These are phyloP conservation scores for Thalassophryne amazonica DNA, from an alignment of 2,797 vertebrate genomes.

Conservation along the genomic window DNA sequence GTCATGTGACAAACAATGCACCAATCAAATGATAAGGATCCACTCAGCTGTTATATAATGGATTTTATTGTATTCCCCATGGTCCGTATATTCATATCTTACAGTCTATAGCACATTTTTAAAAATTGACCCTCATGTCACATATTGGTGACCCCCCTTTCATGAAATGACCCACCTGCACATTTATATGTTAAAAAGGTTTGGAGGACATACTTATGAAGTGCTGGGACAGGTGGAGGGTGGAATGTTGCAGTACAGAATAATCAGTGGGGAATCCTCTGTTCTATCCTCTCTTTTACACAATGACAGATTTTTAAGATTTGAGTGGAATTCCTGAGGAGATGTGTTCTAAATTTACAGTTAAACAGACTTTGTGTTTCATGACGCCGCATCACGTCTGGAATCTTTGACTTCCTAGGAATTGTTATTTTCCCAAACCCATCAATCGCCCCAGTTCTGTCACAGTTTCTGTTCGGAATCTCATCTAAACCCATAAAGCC, in stretches of 20 bases:
- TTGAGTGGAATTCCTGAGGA: background rate
- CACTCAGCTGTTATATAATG: too few species aligned
- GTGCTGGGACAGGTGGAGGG: background rate
- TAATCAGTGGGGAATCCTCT: background rate
- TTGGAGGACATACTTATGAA: background rate
- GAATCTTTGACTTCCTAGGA: constrained; percentile 51
- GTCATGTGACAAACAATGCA: too few species aligned
- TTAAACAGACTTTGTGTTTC: constrained; percentile 16
- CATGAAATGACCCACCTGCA: too few species aligned
- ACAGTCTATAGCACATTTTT: too few species aligned
- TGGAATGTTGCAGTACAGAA: background rate
- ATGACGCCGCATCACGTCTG: too few species aligned
- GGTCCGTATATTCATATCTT: too few species aligned
- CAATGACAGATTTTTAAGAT: background rate
- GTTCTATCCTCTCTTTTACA: background rate
- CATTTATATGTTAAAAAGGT: too few species aligned
- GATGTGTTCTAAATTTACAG: constrained; percentile 4
- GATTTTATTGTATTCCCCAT: too few species aligned
- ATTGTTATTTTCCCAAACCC: constrained; percentile 61
- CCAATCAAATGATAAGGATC: too few species aligned
- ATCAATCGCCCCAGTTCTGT: constrained; percentile 74
- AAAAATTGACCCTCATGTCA: too few species aligned
- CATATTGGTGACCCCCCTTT: too few species aligned
- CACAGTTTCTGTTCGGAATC: constrained; percentile 49
- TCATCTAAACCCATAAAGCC: constrained; percentile 62